These are phyloP conservation scores for Pseudochirops corinnae DNA, from an alignment of 2,797 vertebrate species.

Conservation along the genomic window DNA sequence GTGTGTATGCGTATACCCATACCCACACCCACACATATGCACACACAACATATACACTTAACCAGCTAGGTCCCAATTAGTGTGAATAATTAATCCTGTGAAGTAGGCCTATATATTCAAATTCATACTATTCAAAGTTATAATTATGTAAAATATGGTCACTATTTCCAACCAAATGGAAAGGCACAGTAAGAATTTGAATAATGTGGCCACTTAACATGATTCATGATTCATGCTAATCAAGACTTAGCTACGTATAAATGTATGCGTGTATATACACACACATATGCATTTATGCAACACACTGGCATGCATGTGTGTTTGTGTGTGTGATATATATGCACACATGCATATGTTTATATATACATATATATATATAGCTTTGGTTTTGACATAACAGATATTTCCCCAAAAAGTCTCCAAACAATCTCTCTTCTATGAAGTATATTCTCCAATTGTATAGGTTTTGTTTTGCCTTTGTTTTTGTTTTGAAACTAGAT, in stretches of 20 bases:
- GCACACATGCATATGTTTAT: neutral
- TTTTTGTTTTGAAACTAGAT: neutral
- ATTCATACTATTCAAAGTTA: neutral
- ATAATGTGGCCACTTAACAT: neutral
- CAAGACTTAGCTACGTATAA: neutral
- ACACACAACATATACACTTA: neutral
- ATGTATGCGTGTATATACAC: neutral
- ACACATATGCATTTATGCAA: neutral
- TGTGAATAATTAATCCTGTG: neutral
- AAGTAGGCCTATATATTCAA: neutral
- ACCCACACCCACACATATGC: neutral
- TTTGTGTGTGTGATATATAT: rapidly evolving
- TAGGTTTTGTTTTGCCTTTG: neutral
- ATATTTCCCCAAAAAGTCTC: neutral
- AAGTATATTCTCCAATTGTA: neutral
- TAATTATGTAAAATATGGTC: neutral
- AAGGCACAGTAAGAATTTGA: neutral
- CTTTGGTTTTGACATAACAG: neutral
- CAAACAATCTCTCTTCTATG: neutral
- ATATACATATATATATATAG: neutral
- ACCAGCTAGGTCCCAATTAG: neutral
- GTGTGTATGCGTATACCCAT: neutral
- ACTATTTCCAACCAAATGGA: neutral
- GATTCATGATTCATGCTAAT: neutral
- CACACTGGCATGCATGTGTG: neutral